These are phyloP conservation scores for Chunga burmeisteri DNA, from an alignment of 2,113 vertebrate species.

Conservation along the genomic window DNA sequence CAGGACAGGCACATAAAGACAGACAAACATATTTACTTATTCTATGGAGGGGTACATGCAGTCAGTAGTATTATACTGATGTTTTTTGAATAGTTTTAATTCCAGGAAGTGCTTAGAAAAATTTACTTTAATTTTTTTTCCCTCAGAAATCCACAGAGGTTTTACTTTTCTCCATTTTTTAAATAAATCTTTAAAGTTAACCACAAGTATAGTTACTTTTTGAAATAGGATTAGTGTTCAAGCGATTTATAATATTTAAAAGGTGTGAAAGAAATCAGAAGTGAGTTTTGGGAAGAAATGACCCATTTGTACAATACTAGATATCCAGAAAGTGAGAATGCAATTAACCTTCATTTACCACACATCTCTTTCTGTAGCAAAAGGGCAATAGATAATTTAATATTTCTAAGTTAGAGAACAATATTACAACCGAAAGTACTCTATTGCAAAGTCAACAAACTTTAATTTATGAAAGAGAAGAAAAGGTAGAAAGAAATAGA, in stretches of 20 bases:
- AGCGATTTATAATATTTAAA: not conserved
- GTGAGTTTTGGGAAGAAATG: not conserved
- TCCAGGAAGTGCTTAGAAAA: not conserved
- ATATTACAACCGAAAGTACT: not conserved
- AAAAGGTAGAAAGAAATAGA: not conserved
- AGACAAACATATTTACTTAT: not conserved
- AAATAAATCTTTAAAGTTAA: not conserved
- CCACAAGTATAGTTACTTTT: not conserved
- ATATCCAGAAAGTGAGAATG: not conserved
- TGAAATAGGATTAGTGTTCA: not conserved
- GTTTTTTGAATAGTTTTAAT: not conserved
- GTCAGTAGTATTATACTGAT: not conserved
- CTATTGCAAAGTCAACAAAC: not conserved
- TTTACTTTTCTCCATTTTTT: not conserved
- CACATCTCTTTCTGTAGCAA: not conserved
- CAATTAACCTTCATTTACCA: not conserved
- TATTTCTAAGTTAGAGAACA: not conserved
- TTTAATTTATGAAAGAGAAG: slow-evolving; percentile 17
- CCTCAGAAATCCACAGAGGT: not conserved
- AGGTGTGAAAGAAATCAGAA: not conserved
- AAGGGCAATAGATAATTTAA: not conserved
- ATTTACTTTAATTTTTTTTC: not conserved
- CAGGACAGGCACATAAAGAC: not conserved
- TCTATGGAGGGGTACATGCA: not conserved
- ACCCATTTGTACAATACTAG: not conserved